phyloP scores from a whole-genome alignment of 2,113 vertebrate species.

The Abramis brama region DNA sequence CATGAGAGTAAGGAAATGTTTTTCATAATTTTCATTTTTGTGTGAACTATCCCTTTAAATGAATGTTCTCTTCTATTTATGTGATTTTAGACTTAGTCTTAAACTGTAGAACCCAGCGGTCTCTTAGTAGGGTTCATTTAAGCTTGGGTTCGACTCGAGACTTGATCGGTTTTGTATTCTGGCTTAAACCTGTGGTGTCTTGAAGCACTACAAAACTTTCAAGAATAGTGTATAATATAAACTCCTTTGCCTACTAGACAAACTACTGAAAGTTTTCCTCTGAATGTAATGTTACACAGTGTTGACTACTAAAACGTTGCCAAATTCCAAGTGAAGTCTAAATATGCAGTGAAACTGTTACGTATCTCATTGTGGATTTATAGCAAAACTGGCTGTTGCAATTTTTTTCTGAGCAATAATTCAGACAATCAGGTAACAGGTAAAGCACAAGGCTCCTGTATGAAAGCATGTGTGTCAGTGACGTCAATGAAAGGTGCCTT shows the following conservation, averaged over 20 bases:
- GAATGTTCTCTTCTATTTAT: neutral
- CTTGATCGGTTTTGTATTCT: neutral
- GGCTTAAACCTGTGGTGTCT: neutral
- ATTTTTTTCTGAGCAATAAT: slow-evolving; percentile 75
- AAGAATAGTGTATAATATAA: neutral
- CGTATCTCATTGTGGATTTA: slow-evolving; percentile 48
- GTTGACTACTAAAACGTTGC: slow-evolving; percentile 74
- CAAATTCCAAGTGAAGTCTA: slow-evolving; percentile 74
- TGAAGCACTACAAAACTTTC: neutral
- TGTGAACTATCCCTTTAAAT: slow-evolving; percentile 17
- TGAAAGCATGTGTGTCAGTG: slow-evolving; percentile 78
- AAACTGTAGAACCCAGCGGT: neutral
- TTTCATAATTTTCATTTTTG: neutral
- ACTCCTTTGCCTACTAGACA: neutral
- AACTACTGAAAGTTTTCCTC: slow-evolving; percentile 53
- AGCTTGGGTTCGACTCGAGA: no score
- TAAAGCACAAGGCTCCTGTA: slow-evolving; percentile 80
- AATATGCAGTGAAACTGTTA: slow-evolving; percentile 65
- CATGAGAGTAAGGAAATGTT: neutral
- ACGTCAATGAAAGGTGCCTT: slow-evolving; percentile 56
- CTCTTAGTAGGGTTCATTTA: neutral
- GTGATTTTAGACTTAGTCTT: slow-evolving; percentile 13
- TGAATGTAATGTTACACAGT: slow-evolving; percentile 64
- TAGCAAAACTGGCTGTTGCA: slow-evolving; percentile 12
- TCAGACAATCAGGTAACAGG: slow-evolving; percentile 71